These are phyloP conservation scores for Sternotherus odoratus DNA, from an alignment of 2,797 vertebrate species.

Conservation along the genomic window DNA sequence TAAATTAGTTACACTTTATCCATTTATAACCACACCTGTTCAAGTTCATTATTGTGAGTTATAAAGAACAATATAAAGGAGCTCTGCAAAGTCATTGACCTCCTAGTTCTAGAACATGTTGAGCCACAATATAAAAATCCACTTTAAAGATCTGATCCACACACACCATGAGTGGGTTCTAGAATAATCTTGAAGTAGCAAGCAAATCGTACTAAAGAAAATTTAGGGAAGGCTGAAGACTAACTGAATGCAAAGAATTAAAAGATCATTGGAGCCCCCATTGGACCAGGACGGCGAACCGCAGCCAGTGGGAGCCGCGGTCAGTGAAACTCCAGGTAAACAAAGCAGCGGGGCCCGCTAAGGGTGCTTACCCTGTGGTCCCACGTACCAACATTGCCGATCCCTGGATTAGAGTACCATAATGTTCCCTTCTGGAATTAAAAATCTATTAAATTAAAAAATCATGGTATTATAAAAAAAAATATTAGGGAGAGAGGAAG, in stretches of 20 bases:
- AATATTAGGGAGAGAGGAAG: background rate
- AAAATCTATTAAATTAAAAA: background rate
- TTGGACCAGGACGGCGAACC: too few species aligned
- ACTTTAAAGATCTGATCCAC: background rate
- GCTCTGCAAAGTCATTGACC: background rate
- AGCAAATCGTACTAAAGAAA: accelerated
- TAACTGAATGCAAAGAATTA: background rate
- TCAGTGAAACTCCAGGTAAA: too few species aligned
- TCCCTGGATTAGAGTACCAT: background rate
- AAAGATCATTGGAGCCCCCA: too few species aligned
- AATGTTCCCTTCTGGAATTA: background rate
- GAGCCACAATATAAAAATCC: background rate
- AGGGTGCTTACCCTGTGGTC: too few species aligned
- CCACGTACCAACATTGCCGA: too few species aligned
- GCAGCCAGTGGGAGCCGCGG: too few species aligned
- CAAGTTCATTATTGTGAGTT: background rate
- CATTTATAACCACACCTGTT: background rate
- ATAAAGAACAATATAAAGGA: background rate
- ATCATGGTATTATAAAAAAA: background rate
- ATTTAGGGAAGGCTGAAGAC: background rate
- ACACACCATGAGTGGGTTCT: background rate
- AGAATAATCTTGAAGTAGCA: background rate
- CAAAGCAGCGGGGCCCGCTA: too few species aligned
- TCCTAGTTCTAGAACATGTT: background rate
- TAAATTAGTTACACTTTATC: background rate